Conservation (phyloP, 2,888 invertebrate genomes). For the Anticlea derivata region DNA sequence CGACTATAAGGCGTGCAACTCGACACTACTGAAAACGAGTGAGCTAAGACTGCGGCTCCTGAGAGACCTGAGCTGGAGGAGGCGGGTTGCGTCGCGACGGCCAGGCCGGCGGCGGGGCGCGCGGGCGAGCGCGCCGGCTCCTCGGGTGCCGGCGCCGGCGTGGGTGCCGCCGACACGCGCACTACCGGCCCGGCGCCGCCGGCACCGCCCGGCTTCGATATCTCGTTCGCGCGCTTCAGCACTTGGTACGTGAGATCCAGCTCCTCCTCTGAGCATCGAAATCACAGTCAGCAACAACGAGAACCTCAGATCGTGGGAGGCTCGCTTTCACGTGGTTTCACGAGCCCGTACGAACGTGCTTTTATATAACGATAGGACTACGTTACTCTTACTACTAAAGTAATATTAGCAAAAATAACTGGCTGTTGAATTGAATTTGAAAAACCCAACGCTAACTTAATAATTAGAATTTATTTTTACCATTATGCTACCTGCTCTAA, state of each 20-base stretch:
- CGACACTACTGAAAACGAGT: conserved; percentile 80
- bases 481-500: too few relatives aligned
- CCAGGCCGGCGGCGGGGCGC: conserved; percentile 80
- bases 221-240: conserved; percentile 96
- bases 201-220: conserved; percentile 85
- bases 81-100: conserved; percentile 87
- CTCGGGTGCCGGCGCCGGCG: conserved; percentile 7
- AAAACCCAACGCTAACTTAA: too few relatives aligned
- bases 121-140: conserved; percentile 72
- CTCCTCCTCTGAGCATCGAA: conserved; percentile 85
- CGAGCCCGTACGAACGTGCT: conserved; percentile 17
- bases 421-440: too few relatives aligned
- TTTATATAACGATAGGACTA: neutral
- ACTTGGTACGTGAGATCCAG: conserved; percentile 97
- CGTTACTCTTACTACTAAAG: too few relatives aligned
- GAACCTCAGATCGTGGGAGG: conserved; percentile 5
- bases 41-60: conserved; percentile 69
- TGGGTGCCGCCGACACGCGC: conserved; percentile 64
- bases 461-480: too few relatives aligned
- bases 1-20: conserved; percentile 77
- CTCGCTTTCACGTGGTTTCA: conserved; percentile 9
- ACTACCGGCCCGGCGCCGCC: conserved; percentile 74
- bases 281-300: conserved; percentile 57
- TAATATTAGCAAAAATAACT: too few relatives aligned
- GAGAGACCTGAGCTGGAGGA: conserved; percentile 88